Conservation (phyloP, 2,113 vertebrate genomes). For the Apodemus sylvaticus region DNA sequence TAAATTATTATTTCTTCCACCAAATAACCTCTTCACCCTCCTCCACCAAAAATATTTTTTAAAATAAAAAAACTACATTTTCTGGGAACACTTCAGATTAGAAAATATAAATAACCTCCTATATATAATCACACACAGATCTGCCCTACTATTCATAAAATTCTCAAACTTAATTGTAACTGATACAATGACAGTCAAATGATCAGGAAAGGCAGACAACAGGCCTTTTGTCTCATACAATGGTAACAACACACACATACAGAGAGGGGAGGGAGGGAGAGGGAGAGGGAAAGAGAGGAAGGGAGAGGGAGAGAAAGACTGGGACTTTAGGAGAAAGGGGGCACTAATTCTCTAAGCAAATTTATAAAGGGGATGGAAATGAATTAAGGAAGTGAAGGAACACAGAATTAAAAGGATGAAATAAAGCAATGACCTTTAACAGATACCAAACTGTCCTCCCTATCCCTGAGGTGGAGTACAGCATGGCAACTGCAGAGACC, state of each 20-base stretch:
- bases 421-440: not conserved
- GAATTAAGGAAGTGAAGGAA: not conserved
- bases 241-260: not conserved
- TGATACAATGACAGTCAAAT: conserved; percentile 44
- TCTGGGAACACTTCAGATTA: conserved; percentile 5
- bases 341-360: not conserved
- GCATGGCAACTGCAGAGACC: not conserved
- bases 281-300: too few species aligned
- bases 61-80: not conserved
- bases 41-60: not conserved
- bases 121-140: conserved; percentile 7
- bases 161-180: conserved; percentile 9
- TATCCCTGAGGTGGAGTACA: not conserved
- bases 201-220: conserved; percentile 2
- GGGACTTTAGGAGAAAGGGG: too few species aligned
- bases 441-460: not conserved
- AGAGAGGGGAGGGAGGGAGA: accelerated
- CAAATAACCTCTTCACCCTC: not conserved
- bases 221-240: not conserved
- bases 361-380: not conserved
- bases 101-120: conserved; percentile 1
- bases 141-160: not conserved
- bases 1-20: not conserved
- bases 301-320: too few species aligned
- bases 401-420: not conserved